These are phyloP conservation scores for Leptoteleia sp. DNA, from an alignment of 1,140 invertebrate genomes.

Conservation along the genomic window DNA sequence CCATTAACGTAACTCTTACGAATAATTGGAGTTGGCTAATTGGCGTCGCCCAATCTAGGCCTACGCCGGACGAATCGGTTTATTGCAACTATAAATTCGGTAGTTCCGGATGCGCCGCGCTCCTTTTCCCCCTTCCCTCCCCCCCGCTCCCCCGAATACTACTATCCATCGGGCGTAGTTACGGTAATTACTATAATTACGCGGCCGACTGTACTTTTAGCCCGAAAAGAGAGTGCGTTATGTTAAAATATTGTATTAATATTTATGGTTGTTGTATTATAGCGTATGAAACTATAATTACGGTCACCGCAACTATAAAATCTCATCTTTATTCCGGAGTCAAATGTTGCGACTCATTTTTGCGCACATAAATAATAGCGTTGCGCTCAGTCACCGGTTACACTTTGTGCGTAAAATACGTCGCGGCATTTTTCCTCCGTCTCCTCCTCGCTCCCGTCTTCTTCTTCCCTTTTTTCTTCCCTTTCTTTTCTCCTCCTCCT, in stretches of 20 bases:
- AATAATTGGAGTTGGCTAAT: conserved; percentile 47
- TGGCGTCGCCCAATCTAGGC: conserved; percentile 29
- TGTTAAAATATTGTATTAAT: conserved; percentile 60
- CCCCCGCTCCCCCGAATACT: too few species aligned
- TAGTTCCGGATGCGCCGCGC: conserved; percentile 12
- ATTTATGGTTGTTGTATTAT: conserved; percentile 59
- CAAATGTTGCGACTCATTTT: conserved; percentile 55
- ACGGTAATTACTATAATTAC: conserved; percentile 49
- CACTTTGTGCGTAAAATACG: conserved; percentile 38
- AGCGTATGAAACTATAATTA: conserved; percentile 61
- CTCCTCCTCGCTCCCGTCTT: conserved; percentile 4
- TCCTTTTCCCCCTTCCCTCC: conserved; percentile 1
- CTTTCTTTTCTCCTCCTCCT: conserved; percentile 7
- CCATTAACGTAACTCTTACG: conserved; percentile 56
- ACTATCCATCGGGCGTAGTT: conserved; percentile 41
- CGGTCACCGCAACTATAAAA: conserved; percentile 55
- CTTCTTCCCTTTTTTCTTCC: too few species aligned
- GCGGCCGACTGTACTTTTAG: conserved; percentile 6
- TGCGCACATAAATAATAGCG: conserved; percentile 44
- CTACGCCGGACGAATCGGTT: conserved; percentile 28
- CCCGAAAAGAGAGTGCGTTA: conserved; percentile 32
- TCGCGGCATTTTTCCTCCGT: conserved; percentile 35
- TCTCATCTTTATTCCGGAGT: conserved; percentile 50
- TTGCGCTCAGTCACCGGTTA: conserved; percentile 35
- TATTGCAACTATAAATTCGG: conserved; percentile 53